Percentiles rank a stretch among this genome's conserved stretches.
Evolutionary conservation across 2,888 invertebrate genomes (phyloP).

Genomic region (Pyrgus malvae): DNA sequence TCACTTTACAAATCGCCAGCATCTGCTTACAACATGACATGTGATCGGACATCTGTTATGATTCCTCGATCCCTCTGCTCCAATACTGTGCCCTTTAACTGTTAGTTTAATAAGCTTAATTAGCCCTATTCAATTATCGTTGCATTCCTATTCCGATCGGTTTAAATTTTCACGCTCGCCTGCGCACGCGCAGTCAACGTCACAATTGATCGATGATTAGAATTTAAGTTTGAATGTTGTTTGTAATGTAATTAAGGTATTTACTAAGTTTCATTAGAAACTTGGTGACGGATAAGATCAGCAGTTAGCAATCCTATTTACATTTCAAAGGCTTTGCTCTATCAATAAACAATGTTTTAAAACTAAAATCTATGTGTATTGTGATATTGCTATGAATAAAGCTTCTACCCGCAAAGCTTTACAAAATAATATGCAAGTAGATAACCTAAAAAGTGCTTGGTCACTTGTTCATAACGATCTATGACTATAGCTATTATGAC

Average conservation of each 20-base stretch:
- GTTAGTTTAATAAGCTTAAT: too few species aligned
- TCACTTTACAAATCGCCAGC: constrained; percentile 52
- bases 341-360: too few species aligned
- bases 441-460: too few species aligned
- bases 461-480: too few species aligned
- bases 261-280: background rate
- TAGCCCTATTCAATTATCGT: constrained; percentile 74
- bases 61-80: constrained; percentile 34
- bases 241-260: constrained; percentile 8
- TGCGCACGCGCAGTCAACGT: constrained; percentile 50
- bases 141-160: constrained; percentile 64
- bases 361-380: too few species aligned
- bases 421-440: too few species aligned
- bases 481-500: too few species aligned
- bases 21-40: constrained; percentile 66
- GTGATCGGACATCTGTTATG: constrained; percentile 65
- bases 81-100: constrained; percentile 59
- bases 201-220: constrained; percentile 60
- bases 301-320: too few species aligned
- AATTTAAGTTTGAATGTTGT: constrained; percentile 36
- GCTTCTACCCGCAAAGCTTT: too few species aligned
- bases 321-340: too few species aligned
- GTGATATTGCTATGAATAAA: too few species aligned
- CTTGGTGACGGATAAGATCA: background rate
- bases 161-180: constrained; percentile 61